Percentiles rank a stretch among this genome's conserved stretches.
phyloP scores from a whole-genome alignment of 2,888 invertebrate genomes.

The Agrotis clavis region DNA sequence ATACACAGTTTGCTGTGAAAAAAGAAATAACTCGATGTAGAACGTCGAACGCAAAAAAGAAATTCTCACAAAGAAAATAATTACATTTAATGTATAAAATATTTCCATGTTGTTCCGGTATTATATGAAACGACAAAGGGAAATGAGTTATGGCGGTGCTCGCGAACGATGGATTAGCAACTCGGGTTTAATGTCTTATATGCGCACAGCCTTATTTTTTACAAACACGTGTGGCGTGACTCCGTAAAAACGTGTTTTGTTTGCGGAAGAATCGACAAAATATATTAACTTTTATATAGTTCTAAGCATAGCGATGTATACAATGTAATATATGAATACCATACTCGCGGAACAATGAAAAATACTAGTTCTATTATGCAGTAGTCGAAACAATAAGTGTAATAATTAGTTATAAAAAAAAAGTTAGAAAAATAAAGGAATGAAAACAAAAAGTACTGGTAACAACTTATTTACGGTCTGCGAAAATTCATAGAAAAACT shows the following conservation, averaged over 20 bases:
- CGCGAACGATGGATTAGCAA: constrained; percentile 32
- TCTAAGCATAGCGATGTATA: too few species aligned
- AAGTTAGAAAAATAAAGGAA: too few species aligned
- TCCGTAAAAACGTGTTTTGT: neutral
- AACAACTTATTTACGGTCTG: neutral
- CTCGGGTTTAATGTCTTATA: constrained; percentile 14
- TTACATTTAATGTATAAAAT: constrained; percentile 36
- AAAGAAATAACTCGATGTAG: constrained; percentile 10
- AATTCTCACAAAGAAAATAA: constrained; percentile 41
- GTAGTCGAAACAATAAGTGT: too few species aligned
- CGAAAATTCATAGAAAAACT: constrained; percentile 3
- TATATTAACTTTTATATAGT: too few species aligned
- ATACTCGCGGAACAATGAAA: neutral
- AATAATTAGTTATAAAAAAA: too few species aligned
- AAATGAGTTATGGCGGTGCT: constrained; percentile 47
- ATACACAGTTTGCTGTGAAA: constrained; percentile 2
- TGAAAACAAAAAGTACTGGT: constrained; percentile 4
- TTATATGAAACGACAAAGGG: constrained; percentile 33
- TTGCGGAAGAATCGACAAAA: too few species aligned
- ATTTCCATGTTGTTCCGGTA: constrained; percentile 30
- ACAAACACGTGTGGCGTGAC: neutral
- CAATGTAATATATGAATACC: too few species aligned
- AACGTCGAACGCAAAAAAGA: constrained; percentile 35
- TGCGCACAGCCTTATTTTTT: neutral
- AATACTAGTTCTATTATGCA: too few species aligned